phyloP scores from a whole-genome alignment of 2,888 invertebrate species.

The Conchocele bisecta region DNA sequence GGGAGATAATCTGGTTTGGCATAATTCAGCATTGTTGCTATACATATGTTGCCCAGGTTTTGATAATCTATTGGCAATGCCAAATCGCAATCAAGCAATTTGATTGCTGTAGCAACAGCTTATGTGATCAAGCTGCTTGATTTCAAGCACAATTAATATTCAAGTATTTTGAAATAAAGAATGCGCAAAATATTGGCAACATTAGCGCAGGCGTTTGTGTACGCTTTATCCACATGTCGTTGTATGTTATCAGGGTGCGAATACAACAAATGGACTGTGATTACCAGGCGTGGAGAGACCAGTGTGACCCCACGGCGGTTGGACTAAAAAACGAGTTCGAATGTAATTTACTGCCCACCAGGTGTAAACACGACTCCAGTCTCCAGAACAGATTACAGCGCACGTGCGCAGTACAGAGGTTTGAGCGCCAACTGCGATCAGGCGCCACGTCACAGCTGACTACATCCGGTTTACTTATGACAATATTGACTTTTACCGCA shows the following conservation, averaged over 20 bases:
- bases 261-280: constrained; percentile 53
- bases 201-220: too few species aligned
- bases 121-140: too few species aligned
- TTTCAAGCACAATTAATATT: too few species aligned
- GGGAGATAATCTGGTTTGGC: too few species aligned
- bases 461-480: constrained; percentile 13
- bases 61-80: too few species aligned
- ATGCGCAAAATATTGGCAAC: too few species aligned
- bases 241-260: constrained; percentile 29
- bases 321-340: constrained; percentile 57
- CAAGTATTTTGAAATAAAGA: too few species aligned
- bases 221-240: not conserved
- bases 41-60: too few species aligned
- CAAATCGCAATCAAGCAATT: too few species aligned
- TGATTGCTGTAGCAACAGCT: too few species aligned
- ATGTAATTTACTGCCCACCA: constrained; percentile 50
- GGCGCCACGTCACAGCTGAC: constrained; percentile 16
- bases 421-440: constrained; percentile 48
- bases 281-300: constrained; percentile 26
- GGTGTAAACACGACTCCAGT: constrained; percentile 37
- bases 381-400: constrained; percentile 32
- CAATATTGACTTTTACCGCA: constrained; percentile 19
- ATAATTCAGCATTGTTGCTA: too few species aligned
- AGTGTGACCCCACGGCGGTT: constrained; percentile 23
- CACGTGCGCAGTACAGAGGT: constrained; percentile 44